Evolutionary conservation across 2,113 vertebrate species (phyloP), one percentile per base, ranked within the genome.

Genomic region (Perccottus glenii): DNA sequence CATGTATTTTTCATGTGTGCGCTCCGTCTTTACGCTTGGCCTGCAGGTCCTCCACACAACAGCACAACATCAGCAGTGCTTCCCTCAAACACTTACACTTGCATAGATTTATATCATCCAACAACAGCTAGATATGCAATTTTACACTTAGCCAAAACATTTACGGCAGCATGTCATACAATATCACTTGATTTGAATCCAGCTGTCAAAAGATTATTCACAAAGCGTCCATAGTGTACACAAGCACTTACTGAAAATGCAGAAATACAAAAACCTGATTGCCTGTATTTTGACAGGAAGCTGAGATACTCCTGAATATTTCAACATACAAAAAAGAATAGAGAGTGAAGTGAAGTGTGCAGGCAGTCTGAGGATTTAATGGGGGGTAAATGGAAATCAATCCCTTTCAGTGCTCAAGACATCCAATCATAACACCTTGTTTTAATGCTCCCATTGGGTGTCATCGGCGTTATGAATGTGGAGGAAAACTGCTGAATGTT

Each of bases 341-440:
- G 69, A 79, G 73, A 47, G 52, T 57, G 71, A 27, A 27, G 19
- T 27, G 60, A 52, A 68, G 78, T 19, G 38, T 53, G 48, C 68
- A 60, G 68, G 73, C 64, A 80, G 92, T 92, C 90, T 91, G 64
- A 82, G 68, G 84, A 88, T 92, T 88, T 92, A 93, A 92, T 81
- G 88, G 87, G 85, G 78, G 82, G 77, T 87, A 86, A 92, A 93
- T 86, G 79, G 85, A 91, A 91, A 92, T 91, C 90, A 88, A 88
- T 89, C 85, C 80, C 72, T 87, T 90, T 92, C 89, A 89, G 82
- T 88, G 89, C 87, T 90, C 81, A 84, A 91, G 88, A 92, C 90
- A 89, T 83, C 87, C 87, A 94, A 94, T 93, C 91, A 91, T 83
- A 93, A 93, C 87, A 82, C 80, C 82, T 89, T 88, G 86, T 91